Conservation (phyloP, 2,797 vertebrate genomes). For the Spea hammondii region DNA sequence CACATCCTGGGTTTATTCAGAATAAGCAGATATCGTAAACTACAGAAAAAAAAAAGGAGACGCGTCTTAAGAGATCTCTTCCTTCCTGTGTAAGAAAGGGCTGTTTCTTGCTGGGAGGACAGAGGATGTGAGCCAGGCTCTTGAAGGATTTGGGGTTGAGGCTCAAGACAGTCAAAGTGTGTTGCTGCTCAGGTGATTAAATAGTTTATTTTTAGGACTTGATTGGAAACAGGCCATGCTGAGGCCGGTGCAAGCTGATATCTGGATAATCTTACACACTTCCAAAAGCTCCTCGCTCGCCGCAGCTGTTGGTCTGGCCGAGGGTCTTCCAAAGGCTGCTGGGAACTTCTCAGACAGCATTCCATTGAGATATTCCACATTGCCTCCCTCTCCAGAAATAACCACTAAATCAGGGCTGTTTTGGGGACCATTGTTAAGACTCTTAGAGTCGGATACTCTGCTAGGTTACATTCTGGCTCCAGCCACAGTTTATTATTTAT, state of each 20-base stretch:
- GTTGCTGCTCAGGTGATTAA: conserved; percentile 75
- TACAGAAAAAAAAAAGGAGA: conserved; percentile 6
- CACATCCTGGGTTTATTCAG: not conserved
- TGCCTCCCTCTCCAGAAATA: not conserved
- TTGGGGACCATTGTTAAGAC: too few relatives aligned
- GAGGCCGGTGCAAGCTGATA: conserved; percentile 71
- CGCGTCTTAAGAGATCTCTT: conserved; percentile 3
- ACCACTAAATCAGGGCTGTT: too few relatives aligned
- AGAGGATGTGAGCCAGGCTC: conserved; percentile 62
- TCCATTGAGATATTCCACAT: conserved; percentile 3
- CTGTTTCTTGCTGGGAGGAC: conserved; percentile 60
- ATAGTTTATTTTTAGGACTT: conserved; percentile 79
- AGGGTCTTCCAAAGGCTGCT: conserved; percentile 58
- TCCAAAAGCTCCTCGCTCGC: conserved; percentile 62
- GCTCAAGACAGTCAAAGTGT: conserved; percentile 64
- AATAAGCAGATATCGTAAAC: not conserved
- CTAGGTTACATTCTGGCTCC: too few relatives aligned
- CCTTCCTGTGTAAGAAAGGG: conserved; percentile 2
- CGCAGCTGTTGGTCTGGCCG: conserved; percentile 63
- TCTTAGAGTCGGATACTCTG: too few relatives aligned
- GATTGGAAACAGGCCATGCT: conserved; percentile 67
- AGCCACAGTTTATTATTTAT: too few relatives aligned
- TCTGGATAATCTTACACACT: conserved; percentile 69
- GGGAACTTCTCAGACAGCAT: conserved; percentile 53
- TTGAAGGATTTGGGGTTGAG: conserved; percentile 60